Conservation (phyloP, 2,888 invertebrate genomes). For the Drosophila recens region DNA sequence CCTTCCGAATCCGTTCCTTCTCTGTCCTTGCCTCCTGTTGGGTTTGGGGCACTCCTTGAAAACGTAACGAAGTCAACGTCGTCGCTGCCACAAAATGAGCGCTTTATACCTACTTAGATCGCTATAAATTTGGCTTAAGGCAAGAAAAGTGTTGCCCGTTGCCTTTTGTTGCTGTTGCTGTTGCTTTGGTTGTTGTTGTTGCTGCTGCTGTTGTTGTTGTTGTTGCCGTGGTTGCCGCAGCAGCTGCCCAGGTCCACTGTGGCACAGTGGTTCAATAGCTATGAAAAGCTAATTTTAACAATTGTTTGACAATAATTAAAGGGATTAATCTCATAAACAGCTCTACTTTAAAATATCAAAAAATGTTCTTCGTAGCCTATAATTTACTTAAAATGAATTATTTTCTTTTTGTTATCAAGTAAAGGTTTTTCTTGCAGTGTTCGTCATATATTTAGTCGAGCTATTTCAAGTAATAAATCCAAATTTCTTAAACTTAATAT, state of each 20-base stretch:
- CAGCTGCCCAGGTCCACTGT: conserved; percentile 44
- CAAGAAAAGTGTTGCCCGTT: conserved; percentile 79
- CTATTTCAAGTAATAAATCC: too few relatives aligned
- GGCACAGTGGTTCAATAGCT: conserved; percentile 36
- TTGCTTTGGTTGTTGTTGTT: conserved; percentile 48
- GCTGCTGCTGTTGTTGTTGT: conserved; percentile 32
- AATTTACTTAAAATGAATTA: too few relatives aligned
- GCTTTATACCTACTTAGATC: conserved; percentile 82
- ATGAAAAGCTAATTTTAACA: background rate
- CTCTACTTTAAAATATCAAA: background rate
- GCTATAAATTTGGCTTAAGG: conserved; percentile 81
- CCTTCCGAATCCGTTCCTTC: background rate
- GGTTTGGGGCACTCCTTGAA: conserved; percentile 77
- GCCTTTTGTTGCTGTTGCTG: background rate
- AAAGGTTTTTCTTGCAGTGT: too few relatives aligned
- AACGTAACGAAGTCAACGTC: conserved; percentile 74
- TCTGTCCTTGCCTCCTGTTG: conserved; percentile 66
- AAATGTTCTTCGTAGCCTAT: too few relatives aligned
- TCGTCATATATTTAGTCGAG: too few relatives aligned
- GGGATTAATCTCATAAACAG: background rate
- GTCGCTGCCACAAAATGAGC: conserved; percentile 77
- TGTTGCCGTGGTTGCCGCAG: conserved; percentile 24
- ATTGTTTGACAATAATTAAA: background rate
- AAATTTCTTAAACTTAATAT: too few relatives aligned
- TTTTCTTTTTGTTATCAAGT: too few relatives aligned